Evolutionary conservation across 1,140 invertebrate genomes (phyloP).

Genomic region (Drosophila simulans): DNA sequence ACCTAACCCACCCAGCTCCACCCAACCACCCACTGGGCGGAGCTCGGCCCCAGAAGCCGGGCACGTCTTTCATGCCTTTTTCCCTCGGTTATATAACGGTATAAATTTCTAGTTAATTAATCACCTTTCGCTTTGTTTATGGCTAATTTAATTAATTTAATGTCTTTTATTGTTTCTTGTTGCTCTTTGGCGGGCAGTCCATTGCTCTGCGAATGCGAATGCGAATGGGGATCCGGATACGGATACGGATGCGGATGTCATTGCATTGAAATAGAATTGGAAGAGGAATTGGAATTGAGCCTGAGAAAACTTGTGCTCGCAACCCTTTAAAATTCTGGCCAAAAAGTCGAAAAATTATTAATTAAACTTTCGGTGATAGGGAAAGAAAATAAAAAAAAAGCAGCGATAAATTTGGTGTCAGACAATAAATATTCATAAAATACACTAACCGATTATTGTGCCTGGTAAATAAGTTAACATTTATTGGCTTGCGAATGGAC

Average conservation of each 20-base stretch:
- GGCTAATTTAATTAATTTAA: constrained; percentile 76
- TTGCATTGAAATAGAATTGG: constrained; percentile 12
- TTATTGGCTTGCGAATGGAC: too few species aligned
- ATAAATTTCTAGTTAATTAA: constrained; percentile 76
- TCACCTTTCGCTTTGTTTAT: constrained; percentile 75
- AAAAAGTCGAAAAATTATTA: constrained; percentile 33
- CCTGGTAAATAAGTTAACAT: too few species aligned
- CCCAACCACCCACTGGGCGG: constrained; percentile 2
- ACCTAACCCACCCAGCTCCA: constrained; percentile 1
- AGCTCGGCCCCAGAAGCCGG: neutral
- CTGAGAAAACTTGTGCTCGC: neutral
- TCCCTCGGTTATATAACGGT: constrained; percentile 51
- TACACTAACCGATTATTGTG: too few species aligned
- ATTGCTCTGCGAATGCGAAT: constrained; percentile 1
- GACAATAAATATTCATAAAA: too few species aligned
- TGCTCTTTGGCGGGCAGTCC: constrained; percentile 4
- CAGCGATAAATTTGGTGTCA: neutral
- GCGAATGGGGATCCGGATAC: constrained; percentile 2
- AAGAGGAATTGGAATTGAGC: constrained; percentile 32
- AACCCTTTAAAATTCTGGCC: constrained; percentile 5
- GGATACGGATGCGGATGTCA: constrained; percentile 16
- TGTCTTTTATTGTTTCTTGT: constrained; percentile 63
- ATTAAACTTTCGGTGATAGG: constrained; percentile 16
- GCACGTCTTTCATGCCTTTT: constrained; percentile 43
- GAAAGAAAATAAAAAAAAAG: too few species aligned